A percentile compares a stretch with the other conserved stretches of the same genome.
Evolutionary conservation across 2,888 invertebrate genomes (phyloP).

Genomic region (Spialia ferax): DNA sequence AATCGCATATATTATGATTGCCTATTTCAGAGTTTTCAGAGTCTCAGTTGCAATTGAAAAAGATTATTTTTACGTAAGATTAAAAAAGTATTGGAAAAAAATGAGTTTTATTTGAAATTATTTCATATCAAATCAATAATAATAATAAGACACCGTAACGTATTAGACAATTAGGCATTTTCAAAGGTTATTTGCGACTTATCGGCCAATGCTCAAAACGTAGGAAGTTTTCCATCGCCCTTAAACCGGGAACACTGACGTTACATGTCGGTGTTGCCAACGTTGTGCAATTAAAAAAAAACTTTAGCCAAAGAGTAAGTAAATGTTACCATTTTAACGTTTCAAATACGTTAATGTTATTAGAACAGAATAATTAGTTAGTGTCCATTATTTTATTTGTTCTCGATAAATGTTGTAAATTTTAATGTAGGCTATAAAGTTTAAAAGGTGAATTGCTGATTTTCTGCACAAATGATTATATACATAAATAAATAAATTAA

Average conservation of each 20-base stretch:
- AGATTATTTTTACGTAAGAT: not conserved
- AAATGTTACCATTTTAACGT: slow-evolving; percentile 58
- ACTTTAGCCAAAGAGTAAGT: slow-evolving; percentile 57
- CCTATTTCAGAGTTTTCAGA: too few relatives aligned
- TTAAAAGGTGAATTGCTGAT: slow-evolving; percentile 25
- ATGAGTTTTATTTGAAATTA: not conserved
- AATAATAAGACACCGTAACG: too few relatives aligned
- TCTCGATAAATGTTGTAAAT: slow-evolving; percentile 32
- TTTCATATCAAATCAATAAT: too few relatives aligned
- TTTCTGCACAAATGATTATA: slow-evolving; percentile 37
- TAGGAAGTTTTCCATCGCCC: not conserved
- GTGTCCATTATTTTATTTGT: slow-evolving; percentile 41
- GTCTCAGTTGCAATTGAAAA: not conserved
- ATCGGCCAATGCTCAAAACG: slow-evolving; percentile 7
- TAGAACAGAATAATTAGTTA: slow-evolving; percentile 40
- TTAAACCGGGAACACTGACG: slow-evolving; percentile 7
- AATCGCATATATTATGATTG: too few relatives aligned
- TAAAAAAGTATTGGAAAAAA: not conserved
- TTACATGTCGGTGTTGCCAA: slow-evolving; percentile 32
- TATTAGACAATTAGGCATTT: too few relatives aligned
- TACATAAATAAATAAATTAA: slow-evolving; percentile 15
- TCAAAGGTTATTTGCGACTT: slow-evolving; percentile 10
- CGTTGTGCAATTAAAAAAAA: slow-evolving; percentile 38
- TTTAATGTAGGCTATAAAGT: slow-evolving; percentile 30
- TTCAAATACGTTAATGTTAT: slow-evolving; percentile 32